phyloP scores from a whole-genome alignment of 2,888 invertebrate genomes.

The Drosophila parthenogenetica region DNA sequence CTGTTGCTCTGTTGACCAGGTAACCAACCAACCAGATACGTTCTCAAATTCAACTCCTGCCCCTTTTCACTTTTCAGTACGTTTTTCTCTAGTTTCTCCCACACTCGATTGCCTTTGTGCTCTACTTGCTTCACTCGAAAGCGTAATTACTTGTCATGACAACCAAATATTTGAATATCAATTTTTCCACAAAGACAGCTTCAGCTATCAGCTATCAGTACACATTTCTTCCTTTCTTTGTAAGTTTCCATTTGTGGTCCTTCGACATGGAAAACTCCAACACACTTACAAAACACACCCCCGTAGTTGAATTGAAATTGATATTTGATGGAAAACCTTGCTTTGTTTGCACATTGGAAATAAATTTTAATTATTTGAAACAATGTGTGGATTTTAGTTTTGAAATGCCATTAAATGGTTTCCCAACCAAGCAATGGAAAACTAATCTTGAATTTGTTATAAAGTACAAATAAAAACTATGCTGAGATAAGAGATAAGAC shows the following conservation, averaged over 20 bases:
- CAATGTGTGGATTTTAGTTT: background rate
- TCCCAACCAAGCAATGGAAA: background rate
- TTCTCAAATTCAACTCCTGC: background rate
- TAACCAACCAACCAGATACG: slow-evolving; percentile 10
- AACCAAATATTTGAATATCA: slow-evolving; percentile 68
- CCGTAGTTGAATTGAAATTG: background rate
- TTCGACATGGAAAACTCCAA: background rate
- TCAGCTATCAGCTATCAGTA: background rate
- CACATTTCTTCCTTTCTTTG: background rate
- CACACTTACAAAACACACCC: too few species aligned
- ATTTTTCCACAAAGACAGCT: slow-evolving; percentile 48
- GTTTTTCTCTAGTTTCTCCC: background rate
- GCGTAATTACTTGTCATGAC: slow-evolving; percentile 73
- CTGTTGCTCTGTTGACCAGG: slow-evolving; percentile 22
- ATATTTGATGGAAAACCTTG: slow-evolving; percentile 1
- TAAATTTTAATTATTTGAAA: slow-evolving; percentile 4
- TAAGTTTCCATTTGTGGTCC: background rate
- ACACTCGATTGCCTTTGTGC: slow-evolving; percentile 22
- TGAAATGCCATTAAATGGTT: background rate
- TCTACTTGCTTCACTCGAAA: slow-evolving; percentile 17
- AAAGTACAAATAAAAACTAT: background rate
- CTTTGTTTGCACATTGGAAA: background rate
- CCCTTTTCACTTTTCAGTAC: background rate
- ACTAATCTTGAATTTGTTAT: slow-evolving; percentile 1
- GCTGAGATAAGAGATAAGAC: background rate